A percentile compares a stretch with the other conserved stretches of the same genome.
Conservation (phyloP, 2,113 vertebrate species). For the Dolichotis patagonum region DNA sequence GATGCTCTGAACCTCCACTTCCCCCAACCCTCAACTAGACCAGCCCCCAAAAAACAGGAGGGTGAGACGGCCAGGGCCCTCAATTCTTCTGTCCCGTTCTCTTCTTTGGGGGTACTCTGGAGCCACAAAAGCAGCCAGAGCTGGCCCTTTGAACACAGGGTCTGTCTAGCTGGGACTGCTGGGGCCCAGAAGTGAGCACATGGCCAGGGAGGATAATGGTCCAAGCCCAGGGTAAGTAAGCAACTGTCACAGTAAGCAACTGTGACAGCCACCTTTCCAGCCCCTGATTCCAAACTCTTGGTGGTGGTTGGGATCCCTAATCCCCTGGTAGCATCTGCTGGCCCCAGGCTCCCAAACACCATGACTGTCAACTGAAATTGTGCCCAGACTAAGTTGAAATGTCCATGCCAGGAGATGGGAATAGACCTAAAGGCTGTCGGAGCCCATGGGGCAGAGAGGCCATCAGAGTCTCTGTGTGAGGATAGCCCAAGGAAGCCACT, state of each 20-base stretch:
- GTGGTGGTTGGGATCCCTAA: neutral
- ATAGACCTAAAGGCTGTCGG: neutral
- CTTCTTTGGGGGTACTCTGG: neutral
- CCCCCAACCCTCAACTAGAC: neutral
- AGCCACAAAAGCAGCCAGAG: neutral
- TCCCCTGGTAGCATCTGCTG: neutral
- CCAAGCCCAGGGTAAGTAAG: neutral
- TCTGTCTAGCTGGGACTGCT: neutral
- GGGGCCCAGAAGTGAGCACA: neutral
- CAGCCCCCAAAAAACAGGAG: neutral
- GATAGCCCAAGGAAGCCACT: neutral
- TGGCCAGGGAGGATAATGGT: neutral
- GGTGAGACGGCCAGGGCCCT: neutral
- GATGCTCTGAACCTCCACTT: neutral
- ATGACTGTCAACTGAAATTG: neutral
- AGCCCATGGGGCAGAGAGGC: rapidly evolving
- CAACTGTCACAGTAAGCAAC: too few species aligned
- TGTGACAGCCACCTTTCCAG: neutral
- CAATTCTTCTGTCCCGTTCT: neutral
- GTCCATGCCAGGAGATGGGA: neutral
- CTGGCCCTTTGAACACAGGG: neutral
- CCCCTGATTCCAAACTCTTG: neutral
- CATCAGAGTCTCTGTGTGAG: rapidly evolving
- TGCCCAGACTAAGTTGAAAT: neutral
- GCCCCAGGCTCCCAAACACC: neutral